These are phyloP conservation scores for Macrosiphum euphorbiae DNA, from an alignment of 2,888 invertebrate genomes.

Conservation along the genomic window DNA sequence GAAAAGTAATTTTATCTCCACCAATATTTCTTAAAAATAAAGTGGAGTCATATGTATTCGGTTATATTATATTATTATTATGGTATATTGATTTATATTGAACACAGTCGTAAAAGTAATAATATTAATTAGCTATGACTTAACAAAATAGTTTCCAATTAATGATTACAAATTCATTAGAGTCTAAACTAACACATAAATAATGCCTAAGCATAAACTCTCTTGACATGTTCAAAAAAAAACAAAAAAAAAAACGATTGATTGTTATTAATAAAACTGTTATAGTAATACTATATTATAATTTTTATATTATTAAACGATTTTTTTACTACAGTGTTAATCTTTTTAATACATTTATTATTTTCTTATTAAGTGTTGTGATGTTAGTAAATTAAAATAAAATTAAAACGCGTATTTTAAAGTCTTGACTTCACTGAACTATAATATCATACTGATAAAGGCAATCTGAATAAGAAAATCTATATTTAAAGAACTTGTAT, in stretches of 20 bases:
- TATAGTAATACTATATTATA: not conserved
- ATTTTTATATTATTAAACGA: not conserved
- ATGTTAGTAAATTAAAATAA: not conserved
- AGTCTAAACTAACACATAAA: not conserved
- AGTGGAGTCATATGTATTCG: not conserved
- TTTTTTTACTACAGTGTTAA: not conserved
- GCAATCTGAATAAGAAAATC: not conserved
- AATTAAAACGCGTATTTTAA: not conserved
- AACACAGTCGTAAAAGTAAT: not conserved
- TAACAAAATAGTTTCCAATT: not conserved
- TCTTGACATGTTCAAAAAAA: not conserved
- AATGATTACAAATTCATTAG: not conserved
- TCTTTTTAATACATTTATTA: not conserved
- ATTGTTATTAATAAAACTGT: not conserved
- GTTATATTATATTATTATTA: not conserved
- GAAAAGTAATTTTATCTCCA: not conserved
- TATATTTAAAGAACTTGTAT: not conserved
- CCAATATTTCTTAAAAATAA: not conserved
- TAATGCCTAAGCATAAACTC: not conserved
- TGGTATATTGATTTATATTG: not conserved
- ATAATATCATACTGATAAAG: not conserved
- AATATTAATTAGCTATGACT: not conserved
- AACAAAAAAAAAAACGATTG: not conserved
- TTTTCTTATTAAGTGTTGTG: not conserved
- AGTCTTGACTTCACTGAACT: not conserved